Evolutionary conservation across 2,888 invertebrate species (phyloP).

Genomic region (Dicyrtoma fusca): DNA sequence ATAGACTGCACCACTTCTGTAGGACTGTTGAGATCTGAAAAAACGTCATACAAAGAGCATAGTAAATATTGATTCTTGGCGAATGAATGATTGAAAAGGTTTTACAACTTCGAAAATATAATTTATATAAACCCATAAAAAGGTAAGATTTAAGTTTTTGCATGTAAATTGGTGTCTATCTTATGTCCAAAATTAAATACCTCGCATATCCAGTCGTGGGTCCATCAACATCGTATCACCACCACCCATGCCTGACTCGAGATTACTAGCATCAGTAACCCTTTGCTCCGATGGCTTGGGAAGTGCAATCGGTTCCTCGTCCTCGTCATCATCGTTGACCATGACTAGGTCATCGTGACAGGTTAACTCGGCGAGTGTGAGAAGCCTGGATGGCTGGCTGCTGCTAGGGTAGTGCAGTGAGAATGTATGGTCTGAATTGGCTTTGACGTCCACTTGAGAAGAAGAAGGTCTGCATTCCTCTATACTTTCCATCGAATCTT

Average conservation of each 20-base stretch:
- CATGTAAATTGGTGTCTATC: no score
- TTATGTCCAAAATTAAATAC: neutral
- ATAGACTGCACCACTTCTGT: neutral
- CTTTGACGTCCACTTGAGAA: no score
- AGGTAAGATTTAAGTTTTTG: no score
- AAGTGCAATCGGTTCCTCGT: neutral
- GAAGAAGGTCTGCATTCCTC: no score
- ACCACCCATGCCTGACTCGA: slow-evolving; percentile 4
- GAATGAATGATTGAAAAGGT: no score
- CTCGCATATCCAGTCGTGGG: neutral
- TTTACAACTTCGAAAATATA: no score
- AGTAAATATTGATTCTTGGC: no score
- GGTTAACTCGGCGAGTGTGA: slow-evolving; percentile 9
- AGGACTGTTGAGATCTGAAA: neutral
- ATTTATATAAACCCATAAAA: no score
- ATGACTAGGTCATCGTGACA: slow-evolving; percentile 20
- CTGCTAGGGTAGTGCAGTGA: slow-evolving; percentile 16
- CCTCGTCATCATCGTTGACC: slow-evolving; percentile 1
- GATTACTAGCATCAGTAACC: neutral
- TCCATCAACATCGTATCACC: neutral
- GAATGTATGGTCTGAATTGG: slow-evolving; percentile 2
- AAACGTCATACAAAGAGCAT: no score
- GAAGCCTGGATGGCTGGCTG: neutral
- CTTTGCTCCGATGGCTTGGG: neutral
- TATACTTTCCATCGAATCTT: no score